These are phyloP conservation scores for Emydoidea blandingii DNA, from an alignment of 2,797 vertebrate genomes.

Conservation along the genomic window DNA sequence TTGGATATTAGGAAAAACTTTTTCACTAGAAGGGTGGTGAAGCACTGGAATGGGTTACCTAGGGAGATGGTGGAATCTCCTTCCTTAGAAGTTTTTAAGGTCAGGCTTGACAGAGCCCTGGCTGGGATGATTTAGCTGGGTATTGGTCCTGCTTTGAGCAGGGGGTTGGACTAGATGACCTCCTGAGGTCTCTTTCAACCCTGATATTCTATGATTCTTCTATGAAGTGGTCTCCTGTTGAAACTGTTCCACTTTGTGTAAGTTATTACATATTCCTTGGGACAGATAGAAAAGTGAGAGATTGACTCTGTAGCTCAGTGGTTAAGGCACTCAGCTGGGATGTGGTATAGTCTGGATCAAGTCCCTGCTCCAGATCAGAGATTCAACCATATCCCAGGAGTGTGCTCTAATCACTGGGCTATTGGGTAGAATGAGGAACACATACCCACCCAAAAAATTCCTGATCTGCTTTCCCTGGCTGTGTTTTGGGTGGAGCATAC, in stretches of 20 bases:
- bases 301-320: not conserved
- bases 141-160: too few species aligned
- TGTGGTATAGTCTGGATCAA: not conserved
- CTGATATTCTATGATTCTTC: too few species aligned
- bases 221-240: not conserved
- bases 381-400: not conserved
- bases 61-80: too few species aligned
- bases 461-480: not conserved
- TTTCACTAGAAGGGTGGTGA: too few species aligned
- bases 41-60: too few species aligned
- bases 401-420: not conserved
- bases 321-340: not conserved
- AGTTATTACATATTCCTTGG: not conserved
- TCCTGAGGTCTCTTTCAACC: too few species aligned
- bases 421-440: not conserved
- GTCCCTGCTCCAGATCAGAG: not conserved
- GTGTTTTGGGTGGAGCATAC: not conserved
- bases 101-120: too few species aligned
- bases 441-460: not conserved
- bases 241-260: not conserved
- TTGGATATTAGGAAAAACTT: too few species aligned
- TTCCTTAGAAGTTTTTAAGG: too few species aligned
- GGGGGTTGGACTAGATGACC: too few species aligned
- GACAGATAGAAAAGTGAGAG: not conserved
- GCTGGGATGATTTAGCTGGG: too few species aligned